Evolutionary conservation across 2,888 invertebrate species (phyloP), one percentile per base, ranked within the genome.

Genomic region (Drosophila melanosoma): DNA sequence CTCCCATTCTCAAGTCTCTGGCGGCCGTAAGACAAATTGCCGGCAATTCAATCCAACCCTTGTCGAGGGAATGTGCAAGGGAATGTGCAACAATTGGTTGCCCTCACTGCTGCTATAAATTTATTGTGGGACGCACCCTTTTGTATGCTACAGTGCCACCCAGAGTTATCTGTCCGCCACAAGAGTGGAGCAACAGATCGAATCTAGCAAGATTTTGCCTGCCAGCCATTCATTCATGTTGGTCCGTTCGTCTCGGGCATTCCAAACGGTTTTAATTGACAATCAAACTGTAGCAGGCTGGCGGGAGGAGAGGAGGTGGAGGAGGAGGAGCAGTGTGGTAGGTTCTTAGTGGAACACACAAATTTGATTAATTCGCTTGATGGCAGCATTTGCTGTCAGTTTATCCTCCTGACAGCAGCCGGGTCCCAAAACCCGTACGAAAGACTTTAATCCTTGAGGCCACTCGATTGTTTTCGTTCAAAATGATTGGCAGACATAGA

Each of bases 191-290:
- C 79, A 66, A 49, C 71, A 80, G 66, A 67, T 76, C 77, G 70
- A 60, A 62, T 52, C 62, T 62, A n/a, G 54, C 76, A 57, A 59
- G n/a, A 51, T 60, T 63, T 51, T 51, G 63, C 20, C 48, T 53
- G 35, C 29, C 35, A 29, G 57, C 61, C 58, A 83, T 26, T 17
- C 54, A 36, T 80, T 81, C 77, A 72, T 70, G 69, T 83, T 71
- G 82, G 70, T 81, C 72, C 32, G 74, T 60, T 45, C 23, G 45
- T 23, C 23, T 45, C 74, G 71, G 74, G 57, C 61, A 67, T 69
- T 74, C 62, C 72, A 74, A 82, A 74, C 76, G 77, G 59, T 85
- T 82, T 83, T 83, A 83, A 83, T 83, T 83, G 82, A 83, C 86
- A 83, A 86, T 83, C 82, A 83, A 83, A 84, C 52, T 68, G 67